Evolutionary conservation across 2,888 invertebrate genomes (phyloP).

Genomic region (Lasius fuliginosus): DNA sequence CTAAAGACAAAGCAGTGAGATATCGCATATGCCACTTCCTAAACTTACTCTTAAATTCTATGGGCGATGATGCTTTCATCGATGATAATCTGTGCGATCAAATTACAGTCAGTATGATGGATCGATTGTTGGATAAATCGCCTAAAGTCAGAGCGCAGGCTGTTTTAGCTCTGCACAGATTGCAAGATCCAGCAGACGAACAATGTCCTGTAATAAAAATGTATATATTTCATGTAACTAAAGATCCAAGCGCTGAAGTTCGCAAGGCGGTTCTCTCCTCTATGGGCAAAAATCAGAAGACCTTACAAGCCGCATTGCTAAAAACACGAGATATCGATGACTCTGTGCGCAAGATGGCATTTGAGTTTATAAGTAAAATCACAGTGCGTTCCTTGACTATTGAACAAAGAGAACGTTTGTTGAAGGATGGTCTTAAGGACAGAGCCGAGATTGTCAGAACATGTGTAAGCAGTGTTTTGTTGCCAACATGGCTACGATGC

Average conservation of each 20-base stretch:
- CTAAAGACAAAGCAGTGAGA: constrained; percentile 88
- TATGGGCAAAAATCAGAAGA: constrained; percentile 91
- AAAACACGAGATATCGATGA: constrained; percentile 93
- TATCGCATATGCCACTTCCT: constrained; percentile 93
- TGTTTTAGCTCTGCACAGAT: constrained; percentile 91
- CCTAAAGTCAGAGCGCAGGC: constrained; percentile 93
- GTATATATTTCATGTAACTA: constrained; percentile 90
- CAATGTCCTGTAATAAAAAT: constrained; percentile 92
- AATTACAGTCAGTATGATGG: constrained; percentile 90
- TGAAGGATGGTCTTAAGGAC: constrained; percentile 90
- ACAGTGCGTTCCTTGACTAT: constrained; percentile 89
- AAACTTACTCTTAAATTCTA: constrained; percentile 91
- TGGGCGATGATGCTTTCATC: constrained; percentile 92
- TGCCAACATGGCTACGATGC: constrained; percentile 92
- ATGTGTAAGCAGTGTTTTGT: constrained; percentile 87
- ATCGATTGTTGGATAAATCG: constrained; percentile 90
- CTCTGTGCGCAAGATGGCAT: constrained; percentile 90
- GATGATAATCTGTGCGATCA: constrained; percentile 92
- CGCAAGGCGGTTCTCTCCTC: constrained; percentile 91
- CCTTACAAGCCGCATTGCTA: constrained; percentile 91
- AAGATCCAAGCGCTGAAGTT: constrained; percentile 93
- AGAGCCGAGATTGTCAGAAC: constrained; percentile 87
- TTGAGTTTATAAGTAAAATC: constrained; percentile 87
- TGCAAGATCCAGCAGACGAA: constrained; percentile 93
- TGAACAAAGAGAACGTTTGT: constrained; percentile 88